A percentile compares a stretch with the other conserved stretches of the same genome.
phyloP scores from a whole-genome alignment of 2,797 vertebrate species.

The Danio tinwini region DNA sequence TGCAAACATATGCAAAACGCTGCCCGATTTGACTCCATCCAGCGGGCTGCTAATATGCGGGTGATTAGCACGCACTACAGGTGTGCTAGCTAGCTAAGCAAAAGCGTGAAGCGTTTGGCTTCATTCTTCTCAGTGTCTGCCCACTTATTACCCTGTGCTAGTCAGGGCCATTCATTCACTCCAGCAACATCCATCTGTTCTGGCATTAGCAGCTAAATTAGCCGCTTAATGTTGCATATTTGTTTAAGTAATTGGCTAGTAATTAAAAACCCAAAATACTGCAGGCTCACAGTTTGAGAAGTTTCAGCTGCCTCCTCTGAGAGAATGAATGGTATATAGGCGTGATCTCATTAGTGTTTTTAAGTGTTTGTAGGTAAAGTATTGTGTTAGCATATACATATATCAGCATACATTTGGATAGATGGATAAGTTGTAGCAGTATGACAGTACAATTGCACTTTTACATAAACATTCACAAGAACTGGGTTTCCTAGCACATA shows the following conservation, averaged over 20 bases:
- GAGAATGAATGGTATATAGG: background rate
- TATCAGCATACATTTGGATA: no score
- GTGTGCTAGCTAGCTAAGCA: conserved; percentile 24
- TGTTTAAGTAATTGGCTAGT: conserved; percentile 82
- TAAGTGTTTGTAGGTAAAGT: no score
- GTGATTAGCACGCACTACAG: conserved; percentile 38
- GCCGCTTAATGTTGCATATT: conserved; percentile 81
- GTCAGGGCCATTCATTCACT: conserved; percentile 47
- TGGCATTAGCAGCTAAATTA: conserved; percentile 79
- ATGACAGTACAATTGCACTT: no score
- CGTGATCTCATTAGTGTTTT: background rate
- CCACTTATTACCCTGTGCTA: conserved; percentile 28
- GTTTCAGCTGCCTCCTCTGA: conserved; percentile 6
- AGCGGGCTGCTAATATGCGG: conserved; percentile 44
- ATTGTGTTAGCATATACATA: no score
- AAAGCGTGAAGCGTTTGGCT: conserved; percentile 45
- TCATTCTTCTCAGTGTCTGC: conserved; percentile 31
- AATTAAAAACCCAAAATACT: conserved; percentile 78
- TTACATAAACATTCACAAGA: no score
- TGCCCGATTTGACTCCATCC: conserved; percentile 31
- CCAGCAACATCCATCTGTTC: conserved; percentile 77
- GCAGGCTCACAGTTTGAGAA: conserved; percentile 5
- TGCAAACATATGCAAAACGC: conserved; percentile 30
- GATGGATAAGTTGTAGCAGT: no score
- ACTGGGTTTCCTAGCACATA: no score